phyloP scores from a whole-genome alignment of 1,140 invertebrate species.

The Drosophila punjabiensis region DNA sequence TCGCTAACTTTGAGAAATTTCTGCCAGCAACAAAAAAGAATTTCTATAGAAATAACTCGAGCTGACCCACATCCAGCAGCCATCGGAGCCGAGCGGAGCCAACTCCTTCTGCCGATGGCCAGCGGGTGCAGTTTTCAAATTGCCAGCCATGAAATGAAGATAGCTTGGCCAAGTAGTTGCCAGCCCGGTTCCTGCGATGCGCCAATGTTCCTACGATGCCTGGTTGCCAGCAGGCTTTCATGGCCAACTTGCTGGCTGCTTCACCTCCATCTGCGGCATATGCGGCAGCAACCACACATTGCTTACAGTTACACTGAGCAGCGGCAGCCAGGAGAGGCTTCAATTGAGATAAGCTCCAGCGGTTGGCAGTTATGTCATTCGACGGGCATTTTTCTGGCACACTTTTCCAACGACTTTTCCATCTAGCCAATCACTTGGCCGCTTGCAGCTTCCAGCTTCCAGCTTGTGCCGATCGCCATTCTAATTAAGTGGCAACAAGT shows the following conservation, averaged over 20 bases:
- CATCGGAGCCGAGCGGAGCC: conserved; percentile 36
- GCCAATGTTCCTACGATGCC: conserved; percentile 2
- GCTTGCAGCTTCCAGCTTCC: conserved; percentile 2
- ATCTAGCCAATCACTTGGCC: conserved; percentile 37
- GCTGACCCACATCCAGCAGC: conserved; percentile 53
- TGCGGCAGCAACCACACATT: conserved; percentile 53
- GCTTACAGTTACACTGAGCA: conserved; percentile 75
- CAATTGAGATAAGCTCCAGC: conserved; percentile 72
- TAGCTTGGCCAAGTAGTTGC: conserved; percentile 47
- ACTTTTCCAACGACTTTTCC: conserved; percentile 48
- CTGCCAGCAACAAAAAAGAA: conserved; percentile 67
- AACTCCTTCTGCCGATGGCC: conserved; percentile 64
- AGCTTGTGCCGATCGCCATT: conserved; percentile 51
- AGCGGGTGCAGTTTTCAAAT: conserved; percentile 76
- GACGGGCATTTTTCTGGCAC: conserved; percentile 47
- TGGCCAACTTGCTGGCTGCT: conserved; percentile 28
- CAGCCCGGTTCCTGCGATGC: conserved; percentile 21
- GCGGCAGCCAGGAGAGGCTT: conserved; percentile 52
- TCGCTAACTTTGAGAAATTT: conserved; percentile 67
- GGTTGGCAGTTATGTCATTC: conserved; percentile 74
- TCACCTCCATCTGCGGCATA: conserved; percentile 45
- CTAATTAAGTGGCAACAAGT: conserved; percentile 68
- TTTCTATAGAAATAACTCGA: conserved; percentile 76
- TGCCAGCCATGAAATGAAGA: conserved; percentile 74
- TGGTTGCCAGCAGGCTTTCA: conserved; percentile 5